Evolutionary conservation across 2,888 invertebrate species (phyloP), one percentile per base, ranked within the genome.

Genomic region (Drosophila tripunctata): DNA sequence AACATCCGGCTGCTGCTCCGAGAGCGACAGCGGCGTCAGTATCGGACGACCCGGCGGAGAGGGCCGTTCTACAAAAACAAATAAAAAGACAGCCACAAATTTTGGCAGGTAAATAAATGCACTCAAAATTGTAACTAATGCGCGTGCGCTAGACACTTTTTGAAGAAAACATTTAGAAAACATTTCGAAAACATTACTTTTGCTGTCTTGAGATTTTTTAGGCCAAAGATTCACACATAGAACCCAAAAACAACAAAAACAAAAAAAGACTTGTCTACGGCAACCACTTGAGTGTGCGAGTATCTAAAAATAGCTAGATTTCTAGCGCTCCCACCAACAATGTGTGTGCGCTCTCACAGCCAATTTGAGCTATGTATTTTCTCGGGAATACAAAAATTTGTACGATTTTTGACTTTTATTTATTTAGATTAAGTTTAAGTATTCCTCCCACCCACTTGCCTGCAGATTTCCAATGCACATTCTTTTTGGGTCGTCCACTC

Each of bases 401-500:
- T 36, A 27, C 27, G 10, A 10, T 10, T 27, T 27, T 27, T 27
- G 27, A 33, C 50, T 45, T 48, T 44, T 17, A n/a, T 50, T 52
- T 50, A 41, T 33, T 52, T 41, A 33, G 15, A 12, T 45, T 17
- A 22, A 12, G 33, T 24, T 48, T 56, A 21, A 50, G 21, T n/a
- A n/a, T n/a, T n/a, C n/a, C n/a, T n/a, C n/a, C 10, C 10, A 19
- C 21, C 40, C 54, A 75, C 80, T 88, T 94, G 96, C 96, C 96
- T 95, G 96, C 95, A 85, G 95, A 94, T 92, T 95, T 96, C 96
- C 96, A 96, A 92, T 95, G 96, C 87, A 96, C 95, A 93, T 94
- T 95, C 92, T 95, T 95, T 89, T 94, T 94, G 89, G 93, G 94
- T 91, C 93, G 92, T 83, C 91, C 91, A 90, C 92, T 92, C 89